Evolutionary conservation across 30 jellyfish, hydroid and myxozoan genomes (phyloP).

Genomic region (Pelagia noctiluca): DNA sequence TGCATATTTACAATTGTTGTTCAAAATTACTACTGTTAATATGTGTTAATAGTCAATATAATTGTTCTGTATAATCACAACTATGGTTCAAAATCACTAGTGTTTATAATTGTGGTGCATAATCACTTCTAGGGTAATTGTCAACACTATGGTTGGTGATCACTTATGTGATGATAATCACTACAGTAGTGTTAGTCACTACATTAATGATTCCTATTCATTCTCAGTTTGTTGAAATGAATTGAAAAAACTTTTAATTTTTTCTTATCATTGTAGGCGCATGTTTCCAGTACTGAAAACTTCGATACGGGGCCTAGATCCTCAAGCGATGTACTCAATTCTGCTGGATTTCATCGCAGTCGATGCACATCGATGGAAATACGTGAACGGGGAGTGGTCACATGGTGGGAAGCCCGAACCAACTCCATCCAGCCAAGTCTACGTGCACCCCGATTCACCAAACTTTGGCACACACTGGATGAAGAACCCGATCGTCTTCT

Average conservation of each 20-base stretch:
- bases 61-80: too few relatives aligned
- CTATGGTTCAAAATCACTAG: too few relatives aligned
- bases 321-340: constrained; percentile 94
- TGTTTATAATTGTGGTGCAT: too few relatives aligned
- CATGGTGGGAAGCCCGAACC: constrained; percentile 99
- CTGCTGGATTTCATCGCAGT: constrained; percentile 94
- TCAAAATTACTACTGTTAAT: too few relatives aligned
- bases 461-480: constrained; percentile 99
- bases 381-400: constrained; percentile 98
- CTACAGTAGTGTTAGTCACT: background rate
- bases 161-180: too few relatives aligned
- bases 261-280: constrained; percentile 71
- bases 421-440: constrained; percentile 90
- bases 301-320: constrained; percentile 90
- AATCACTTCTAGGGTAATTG: too few relatives aligned
- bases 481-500: constrained; percentile 95
- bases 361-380: constrained; percentile 98
- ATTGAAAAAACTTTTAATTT: background rate
- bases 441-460: constrained; percentile 99
- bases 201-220: background rate
- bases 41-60: too few relatives aligned
- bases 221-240: background rate
- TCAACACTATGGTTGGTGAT: too few relatives aligned
- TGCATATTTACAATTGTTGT: too few relatives aligned
- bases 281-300: constrained; percentile 98